Conservation (phyloP, 2,888 invertebrate genomes). For the Temnothorax unifasciatus region DNA sequence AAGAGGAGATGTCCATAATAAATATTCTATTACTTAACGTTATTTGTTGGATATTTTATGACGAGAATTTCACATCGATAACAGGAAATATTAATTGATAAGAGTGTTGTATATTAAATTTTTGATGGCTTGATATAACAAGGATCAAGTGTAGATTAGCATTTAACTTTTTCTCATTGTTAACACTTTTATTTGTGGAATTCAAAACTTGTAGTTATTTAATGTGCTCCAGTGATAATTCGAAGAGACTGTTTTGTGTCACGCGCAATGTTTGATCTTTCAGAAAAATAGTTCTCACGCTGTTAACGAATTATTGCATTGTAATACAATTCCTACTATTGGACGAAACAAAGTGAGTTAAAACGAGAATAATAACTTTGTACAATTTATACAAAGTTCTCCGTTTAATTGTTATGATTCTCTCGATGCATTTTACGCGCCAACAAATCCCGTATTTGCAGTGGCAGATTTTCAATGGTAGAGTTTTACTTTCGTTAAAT, state of each 20-base stretch:
- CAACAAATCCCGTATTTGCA: not conserved
- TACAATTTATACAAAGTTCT: not conserved
- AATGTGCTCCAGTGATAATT: slow-evolving; percentile 38
- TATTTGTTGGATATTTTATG: slow-evolving; percentile 13
- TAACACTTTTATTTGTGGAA: slow-evolving; percentile 47
- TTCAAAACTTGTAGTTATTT: slow-evolving; percentile 38
- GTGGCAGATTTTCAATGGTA: not conserved
- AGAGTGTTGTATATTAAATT: slow-evolving; percentile 68
- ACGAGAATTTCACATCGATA: slow-evolving; percentile 52
- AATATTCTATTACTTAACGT: not conserved
- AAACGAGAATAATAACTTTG: not conserved
- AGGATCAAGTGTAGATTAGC: slow-evolving; percentile 50
- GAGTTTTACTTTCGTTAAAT: not conserved
- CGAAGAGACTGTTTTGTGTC: slow-evolving; percentile 55
- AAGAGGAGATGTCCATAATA: not conserved
- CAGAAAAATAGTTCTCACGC: not conserved
- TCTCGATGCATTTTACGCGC: not conserved
- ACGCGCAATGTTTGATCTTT: slow-evolving; percentile 49
- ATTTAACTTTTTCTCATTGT: slow-evolving; percentile 48
- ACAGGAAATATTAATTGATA: slow-evolving; percentile 49
- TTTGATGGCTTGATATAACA: slow-evolving; percentile 71
- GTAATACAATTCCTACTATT: not conserved
- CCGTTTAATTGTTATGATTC: not conserved
- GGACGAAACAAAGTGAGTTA: not conserved
- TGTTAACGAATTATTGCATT: slow-evolving; percentile 5